Percentiles rank a stretch among this genome's conserved stretches.
phyloP scores from a whole-genome alignment of 2,797 vertebrate genomes.

The Anolis apletophallus region DNA sequence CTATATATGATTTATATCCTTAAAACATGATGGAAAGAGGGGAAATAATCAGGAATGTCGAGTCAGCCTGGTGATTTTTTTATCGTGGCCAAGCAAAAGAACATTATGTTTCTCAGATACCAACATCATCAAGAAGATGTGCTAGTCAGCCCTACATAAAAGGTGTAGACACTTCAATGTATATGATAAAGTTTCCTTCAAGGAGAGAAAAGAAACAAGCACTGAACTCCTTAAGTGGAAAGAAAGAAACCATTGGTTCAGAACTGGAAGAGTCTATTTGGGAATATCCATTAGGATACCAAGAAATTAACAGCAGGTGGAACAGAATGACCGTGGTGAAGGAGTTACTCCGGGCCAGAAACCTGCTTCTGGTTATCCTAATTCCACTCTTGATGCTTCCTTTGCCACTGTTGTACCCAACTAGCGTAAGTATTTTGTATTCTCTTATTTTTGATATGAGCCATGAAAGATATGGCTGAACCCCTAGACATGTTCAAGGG shows the following conservation, averaged over 20 bases:
- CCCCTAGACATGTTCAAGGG: neutral
- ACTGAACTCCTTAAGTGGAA: slow-evolving; percentile 11
- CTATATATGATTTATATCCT: slow-evolving; percentile 6
- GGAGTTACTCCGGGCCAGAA: slow-evolving; percentile 88
- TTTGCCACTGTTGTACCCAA: slow-evolving; percentile 89
- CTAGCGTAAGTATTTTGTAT: slow-evolving; percentile 88
- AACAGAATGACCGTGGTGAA: slow-evolving; percentile 87
- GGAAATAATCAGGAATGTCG: slow-evolving; percentile 37
- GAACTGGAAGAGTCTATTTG: slow-evolving; percentile 26
- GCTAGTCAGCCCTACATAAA: slow-evolving; percentile 70
- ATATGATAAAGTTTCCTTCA: neutral
- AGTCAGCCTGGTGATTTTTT: slow-evolving; percentile 32
- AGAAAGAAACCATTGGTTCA: slow-evolving; percentile 8
- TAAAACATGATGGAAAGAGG: slow-evolving; percentile 45
- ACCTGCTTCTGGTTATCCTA: slow-evolving; percentile 88
- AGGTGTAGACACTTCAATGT: slow-evolving; percentile 38
- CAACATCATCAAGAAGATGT: slow-evolving; percentile 47
- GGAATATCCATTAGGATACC: slow-evolving; percentile 32
- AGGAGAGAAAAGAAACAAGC: slow-evolving; percentile 2
- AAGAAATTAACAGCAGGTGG: slow-evolving; percentile 40
- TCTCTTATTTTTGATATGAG: slow-evolving; percentile 1
- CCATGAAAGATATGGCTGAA: neutral
- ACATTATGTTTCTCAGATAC: slow-evolving; percentile 55
- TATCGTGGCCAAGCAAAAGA: slow-evolving; percentile 49
- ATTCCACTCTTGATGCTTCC: slow-evolving; percentile 93